Base-by-base conservation (phyloP, 2,113 vertebrate genomes). In the Myiozetetes cayanensis region DNA sequence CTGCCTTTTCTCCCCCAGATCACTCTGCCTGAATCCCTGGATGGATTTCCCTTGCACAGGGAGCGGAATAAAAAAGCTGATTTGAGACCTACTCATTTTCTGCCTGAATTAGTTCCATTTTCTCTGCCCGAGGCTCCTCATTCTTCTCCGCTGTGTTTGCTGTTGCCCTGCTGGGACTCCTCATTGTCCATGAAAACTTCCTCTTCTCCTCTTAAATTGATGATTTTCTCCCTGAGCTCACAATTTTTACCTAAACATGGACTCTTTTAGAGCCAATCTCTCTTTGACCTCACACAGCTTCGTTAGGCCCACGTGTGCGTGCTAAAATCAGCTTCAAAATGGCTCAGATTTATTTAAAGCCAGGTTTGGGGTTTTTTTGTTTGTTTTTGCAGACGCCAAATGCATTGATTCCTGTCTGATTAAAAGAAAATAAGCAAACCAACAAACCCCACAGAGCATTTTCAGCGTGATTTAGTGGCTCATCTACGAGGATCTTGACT, bases 81-180 rank as follows among this genome's bases (percentile, higher is more conserved):
- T 62, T 85, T 23, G 66, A 91, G 84, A 90, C 76, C 62, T 66
- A 22, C 58, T 92, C 5, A 2, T 91, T 96, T 91, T 85, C 91
- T 95, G 89, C 87, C 91, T 68, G 72, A 92, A 92, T 93, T 89
- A 75, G 66, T 89, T 65, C 23, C 0, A 56, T 96, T 93, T 95
- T 84, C 87, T 87, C 73, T 87, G 94, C 96, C 93, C 0, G 12
- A 92, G 84, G 89, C 89, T 93, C 66, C 78, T 82, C 66, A 50
- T 85, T 85, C 71, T 89, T 81, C 82, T 58, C 77, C 58, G 37
- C 81, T 43, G 11, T 3, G 2, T 56, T 56, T 78, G 89, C 89
- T 79, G 22, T 37, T 41, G 10, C 15, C 77, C 94, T 91, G 31
- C 81, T 93, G 89, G 87, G 93, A 89, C 67, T 61, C 68, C 74